A percentile compares a stretch with the other conserved stretches of the same genome.
Evolutionary conservation across 1,140 invertebrate species (phyloP).

Genomic region (Triops cancriformis): DNA sequence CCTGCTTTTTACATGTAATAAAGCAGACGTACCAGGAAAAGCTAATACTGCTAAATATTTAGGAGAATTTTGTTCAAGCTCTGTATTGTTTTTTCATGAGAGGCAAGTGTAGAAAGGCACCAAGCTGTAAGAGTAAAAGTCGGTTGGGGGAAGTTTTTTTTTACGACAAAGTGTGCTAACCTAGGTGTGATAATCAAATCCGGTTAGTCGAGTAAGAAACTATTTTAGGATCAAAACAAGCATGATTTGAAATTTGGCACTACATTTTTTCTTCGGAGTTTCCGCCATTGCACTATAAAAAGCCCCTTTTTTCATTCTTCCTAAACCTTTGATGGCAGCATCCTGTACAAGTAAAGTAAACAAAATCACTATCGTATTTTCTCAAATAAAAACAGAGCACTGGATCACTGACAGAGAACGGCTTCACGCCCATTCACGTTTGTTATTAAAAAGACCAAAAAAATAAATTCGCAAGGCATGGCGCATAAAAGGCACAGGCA

Average conservation of each 20-base stretch:
- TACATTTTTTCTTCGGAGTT: background rate
- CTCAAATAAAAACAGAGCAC: background rate
- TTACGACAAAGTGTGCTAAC: background rate
- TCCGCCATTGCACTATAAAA: background rate
- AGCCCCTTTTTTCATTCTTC: background rate
- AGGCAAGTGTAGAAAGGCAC: background rate
- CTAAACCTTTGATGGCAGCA: background rate
- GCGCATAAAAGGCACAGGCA: background rate
- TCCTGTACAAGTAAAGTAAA: background rate
- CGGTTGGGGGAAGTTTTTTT: background rate
- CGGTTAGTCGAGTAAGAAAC: background rate
- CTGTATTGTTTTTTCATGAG: background rate
- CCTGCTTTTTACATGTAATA: background rate
- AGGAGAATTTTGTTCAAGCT: background rate
- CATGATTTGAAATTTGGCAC: background rate
- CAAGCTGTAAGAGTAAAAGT: background rate
- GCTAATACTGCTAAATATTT: background rate
- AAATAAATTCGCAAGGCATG: background rate
- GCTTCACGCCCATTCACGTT: background rate
- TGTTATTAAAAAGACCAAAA: background rate
- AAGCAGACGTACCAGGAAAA: background rate
- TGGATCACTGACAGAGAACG: background rate
- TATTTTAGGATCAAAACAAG: background rate
- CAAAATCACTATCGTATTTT: conserved; percentile 2
- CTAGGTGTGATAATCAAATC: background rate